Percentiles rank a stretch among this genome's conserved stretches.
Conservation (phyloP, 2,888 invertebrate genomes). For the Stenodema calcarata region DNA sequence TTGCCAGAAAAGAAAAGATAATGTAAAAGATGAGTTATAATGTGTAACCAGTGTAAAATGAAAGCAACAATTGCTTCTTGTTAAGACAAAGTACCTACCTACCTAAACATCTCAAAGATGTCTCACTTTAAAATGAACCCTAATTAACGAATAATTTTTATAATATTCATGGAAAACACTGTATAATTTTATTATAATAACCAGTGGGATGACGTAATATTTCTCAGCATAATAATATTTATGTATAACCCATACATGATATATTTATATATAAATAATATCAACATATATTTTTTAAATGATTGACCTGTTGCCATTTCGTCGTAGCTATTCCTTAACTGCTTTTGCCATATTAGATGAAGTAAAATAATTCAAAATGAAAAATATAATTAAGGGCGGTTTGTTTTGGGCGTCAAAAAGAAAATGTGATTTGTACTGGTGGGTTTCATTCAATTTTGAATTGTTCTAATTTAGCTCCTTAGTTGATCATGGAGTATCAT, state of each 20-base stretch:
- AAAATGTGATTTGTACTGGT: neutral
- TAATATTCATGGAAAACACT: neutral
- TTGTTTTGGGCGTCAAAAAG: neutral
- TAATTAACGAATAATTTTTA: neutral
- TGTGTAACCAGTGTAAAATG: neutral
- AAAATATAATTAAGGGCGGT: neutral
- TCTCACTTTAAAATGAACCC: neutral
- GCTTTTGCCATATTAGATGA: slow-evolving; percentile 12
- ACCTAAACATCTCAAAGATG: neutral
- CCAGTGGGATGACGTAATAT: neutral
- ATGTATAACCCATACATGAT: neutral
- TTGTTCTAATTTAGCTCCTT: no score
- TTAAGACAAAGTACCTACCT: neutral
- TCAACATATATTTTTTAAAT: slow-evolving; percentile 40
- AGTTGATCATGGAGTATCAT: no score
- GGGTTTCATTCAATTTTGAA: no score
- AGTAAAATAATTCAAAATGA: neutral
- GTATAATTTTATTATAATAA: neutral
- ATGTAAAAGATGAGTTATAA: neutral
- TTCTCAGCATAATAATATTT: neutral
- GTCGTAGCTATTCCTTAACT: neutral
- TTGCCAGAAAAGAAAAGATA: neutral
- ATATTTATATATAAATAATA: slow-evolving; percentile 18
- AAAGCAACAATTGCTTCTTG: neutral
- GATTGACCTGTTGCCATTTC: slow-evolving; percentile 32